Percentiles rank a stretch among this genome's conserved stretches.
These are phyloP conservation scores for Nemurella pictetii DNA, from an alignment of 2,888 invertebrate species.

Conservation along the genomic window DNA sequence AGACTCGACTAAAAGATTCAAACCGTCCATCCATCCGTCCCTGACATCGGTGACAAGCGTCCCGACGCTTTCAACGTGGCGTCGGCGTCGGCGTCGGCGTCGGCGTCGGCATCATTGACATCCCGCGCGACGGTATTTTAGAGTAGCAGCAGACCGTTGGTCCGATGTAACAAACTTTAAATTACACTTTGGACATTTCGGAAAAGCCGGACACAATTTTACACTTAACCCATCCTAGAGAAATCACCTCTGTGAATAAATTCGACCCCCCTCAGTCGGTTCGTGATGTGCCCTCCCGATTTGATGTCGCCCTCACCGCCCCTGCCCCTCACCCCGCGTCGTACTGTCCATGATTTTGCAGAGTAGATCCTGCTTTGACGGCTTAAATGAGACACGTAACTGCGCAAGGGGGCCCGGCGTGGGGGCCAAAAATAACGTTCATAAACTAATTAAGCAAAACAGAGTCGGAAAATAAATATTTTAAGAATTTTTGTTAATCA, in stretches of 20 bases:
- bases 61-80: constrained; percentile 19
- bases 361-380: constrained; percentile 1
- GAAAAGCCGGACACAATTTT: constrained; percentile 40
- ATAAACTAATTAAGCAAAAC: neutral
- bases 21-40: constrained; percentile 34
- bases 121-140: neutral
- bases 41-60: neutral
- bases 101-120: constrained; percentile 22
- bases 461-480: neutral
- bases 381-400: neutral
- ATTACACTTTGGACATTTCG: constrained; percentile 40
- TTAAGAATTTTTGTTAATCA: neutral
- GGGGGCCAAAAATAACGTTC: constrained; percentile 9
- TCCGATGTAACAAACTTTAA: constrained; percentile 36
- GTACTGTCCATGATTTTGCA: neutral
- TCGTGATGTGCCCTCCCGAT: neutral
- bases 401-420: neutral
- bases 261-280: constrained; percentile 4
- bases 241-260: constrained; percentile 34
- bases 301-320: constrained; percentile 8
- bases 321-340: constrained; percentile 16
- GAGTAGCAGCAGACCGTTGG: constrained; percentile 2
- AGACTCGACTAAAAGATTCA: constrained; percentile 40
- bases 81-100: neutral
- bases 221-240: constrained; percentile 39